These are phyloP conservation scores for Zophobas atratus DNA, from an alignment of 1,140 invertebrate genomes.

Conservation along the genomic window DNA sequence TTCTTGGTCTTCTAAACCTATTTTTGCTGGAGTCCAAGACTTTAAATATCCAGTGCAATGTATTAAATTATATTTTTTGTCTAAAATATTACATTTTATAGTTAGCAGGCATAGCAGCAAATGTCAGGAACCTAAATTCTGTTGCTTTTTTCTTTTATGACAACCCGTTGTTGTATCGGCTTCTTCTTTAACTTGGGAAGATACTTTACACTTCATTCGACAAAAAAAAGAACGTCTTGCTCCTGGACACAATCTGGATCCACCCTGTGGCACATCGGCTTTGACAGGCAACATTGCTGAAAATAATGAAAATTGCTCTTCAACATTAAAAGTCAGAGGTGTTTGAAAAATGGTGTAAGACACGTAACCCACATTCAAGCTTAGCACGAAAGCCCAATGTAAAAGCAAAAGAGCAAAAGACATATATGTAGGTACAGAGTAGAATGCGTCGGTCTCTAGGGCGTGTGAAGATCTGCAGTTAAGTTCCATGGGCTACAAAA, in stretches of 20 bases:
- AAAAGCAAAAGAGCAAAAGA: too few relatives aligned
- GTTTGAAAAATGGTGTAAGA: too few relatives aligned
- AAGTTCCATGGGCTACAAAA: too few relatives aligned
- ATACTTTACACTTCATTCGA: constrained; percentile 88
- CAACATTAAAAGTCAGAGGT: not conserved
- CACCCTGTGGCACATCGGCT: constrained; percentile 84
- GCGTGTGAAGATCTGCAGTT: too few relatives aligned
- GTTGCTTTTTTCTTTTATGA: constrained; percentile 78
- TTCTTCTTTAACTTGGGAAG: constrained; percentile 81
- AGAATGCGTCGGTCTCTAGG: too few relatives aligned
- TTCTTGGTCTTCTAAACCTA: constrained; percentile 76
- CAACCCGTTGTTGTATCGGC: constrained; percentile 76
- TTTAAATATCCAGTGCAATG: constrained; percentile 94
- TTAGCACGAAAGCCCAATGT: too few relatives aligned
- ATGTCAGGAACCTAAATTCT: constrained; percentile 70
- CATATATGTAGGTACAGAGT: too few relatives aligned
- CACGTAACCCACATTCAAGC: too few relatives aligned
- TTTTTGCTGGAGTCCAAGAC: constrained; percentile 89
- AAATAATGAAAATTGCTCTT: constrained; percentile 47
- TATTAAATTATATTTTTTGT: constrained; percentile 85
- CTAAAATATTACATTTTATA: constrained; percentile 66
- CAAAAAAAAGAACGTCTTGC: constrained; percentile 94
- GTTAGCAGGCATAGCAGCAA: not conserved
- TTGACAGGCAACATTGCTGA: constrained; percentile 93
- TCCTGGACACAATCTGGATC: constrained; percentile 86